Evolutionary conservation across 2,113 vertebrate species (phyloP).

Genomic region (Carassius auratus): DNA sequence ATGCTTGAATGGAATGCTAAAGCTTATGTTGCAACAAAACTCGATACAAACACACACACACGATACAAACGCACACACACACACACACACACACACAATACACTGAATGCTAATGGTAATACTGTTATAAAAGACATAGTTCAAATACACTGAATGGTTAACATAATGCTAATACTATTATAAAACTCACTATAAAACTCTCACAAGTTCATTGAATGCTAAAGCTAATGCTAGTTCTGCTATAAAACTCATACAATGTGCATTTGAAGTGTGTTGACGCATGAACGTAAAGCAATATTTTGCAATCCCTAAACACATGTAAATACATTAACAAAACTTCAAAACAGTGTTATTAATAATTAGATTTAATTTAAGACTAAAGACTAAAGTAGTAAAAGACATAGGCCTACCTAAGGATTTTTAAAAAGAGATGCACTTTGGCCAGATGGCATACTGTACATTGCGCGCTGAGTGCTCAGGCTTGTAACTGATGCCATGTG

Average conservation of each 20-base stretch:
- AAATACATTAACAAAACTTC: neutral
- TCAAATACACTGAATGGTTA: too few relatives aligned
- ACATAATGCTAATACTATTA: too few relatives aligned
- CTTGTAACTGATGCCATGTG: constrained; percentile 53
- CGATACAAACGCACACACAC: too few relatives aligned
- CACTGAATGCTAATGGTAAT: neutral
- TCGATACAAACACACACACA: too few relatives aligned
- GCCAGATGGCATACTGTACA: constrained; percentile 31
- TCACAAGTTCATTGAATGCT: neutral
- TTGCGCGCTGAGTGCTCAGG: constrained; percentile 43
- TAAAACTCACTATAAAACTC: too few relatives aligned
- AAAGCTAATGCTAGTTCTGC: neutral
- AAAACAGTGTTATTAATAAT: neutral
- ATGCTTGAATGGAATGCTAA: too few relatives aligned
- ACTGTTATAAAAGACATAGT: neutral
- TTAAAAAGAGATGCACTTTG: constrained; percentile 10
- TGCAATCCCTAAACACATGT: neutral
- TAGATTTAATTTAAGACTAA: neutral
- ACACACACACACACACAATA: too few relatives aligned
- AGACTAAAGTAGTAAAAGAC: neutral
- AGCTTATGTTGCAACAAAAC: too few relatives aligned
- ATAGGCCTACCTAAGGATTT: neutral
- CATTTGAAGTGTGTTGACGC: neutral
- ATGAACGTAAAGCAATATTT: neutral
- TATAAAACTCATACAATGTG: neutral